These are phyloP conservation scores for Ormyrus thymus DNA, from an alignment of 2,888 invertebrate genomes.

Conservation along the genomic window DNA sequence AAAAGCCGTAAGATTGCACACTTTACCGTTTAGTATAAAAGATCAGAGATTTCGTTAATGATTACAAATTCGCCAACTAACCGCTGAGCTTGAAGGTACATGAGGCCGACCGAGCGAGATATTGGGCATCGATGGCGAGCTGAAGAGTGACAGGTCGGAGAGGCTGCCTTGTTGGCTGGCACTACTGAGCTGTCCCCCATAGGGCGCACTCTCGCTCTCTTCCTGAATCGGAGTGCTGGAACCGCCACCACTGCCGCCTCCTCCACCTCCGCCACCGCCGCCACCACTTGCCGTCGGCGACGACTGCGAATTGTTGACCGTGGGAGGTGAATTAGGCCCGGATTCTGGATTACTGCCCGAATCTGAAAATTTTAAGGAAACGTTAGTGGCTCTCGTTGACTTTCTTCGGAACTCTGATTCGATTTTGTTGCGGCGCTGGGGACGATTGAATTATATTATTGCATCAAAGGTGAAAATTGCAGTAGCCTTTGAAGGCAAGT, in stretches of 20 bases:
- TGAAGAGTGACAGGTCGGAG: constrained; percentile 88
- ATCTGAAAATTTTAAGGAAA: constrained; percentile 71
- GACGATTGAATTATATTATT: too few relatives aligned
- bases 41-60: not conserved
- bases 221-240: constrained; percentile 85
- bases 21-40: not conserved
- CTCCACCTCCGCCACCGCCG: too few relatives aligned
- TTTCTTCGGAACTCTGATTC: too few relatives aligned
- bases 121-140: constrained; percentile 97
- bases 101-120: constrained; percentile 93
- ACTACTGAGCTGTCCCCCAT: constrained; percentile 77
- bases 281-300: constrained; percentile 79
- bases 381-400: too few relatives aligned
- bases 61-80: constrained; percentile 59
- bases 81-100: constrained; percentile 75
- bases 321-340: constrained; percentile 86
- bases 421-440: too few relatives aligned
- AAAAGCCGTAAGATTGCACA: not conserved
- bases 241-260: constrained; percentile 68
- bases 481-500: too few relatives aligned
- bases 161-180: constrained; percentile 81
- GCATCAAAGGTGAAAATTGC: too few relatives aligned
- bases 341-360: constrained; percentile 83
- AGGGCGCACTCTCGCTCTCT: constrained; percentile 84
- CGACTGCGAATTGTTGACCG: constrained; percentile 77